A percentile compares a stretch with the other conserved stretches of the same genome.
These are phyloP conservation scores for Gavia stellata DNA, from an alignment of 2,113 vertebrate genomes.

Conservation along the genomic window DNA sequence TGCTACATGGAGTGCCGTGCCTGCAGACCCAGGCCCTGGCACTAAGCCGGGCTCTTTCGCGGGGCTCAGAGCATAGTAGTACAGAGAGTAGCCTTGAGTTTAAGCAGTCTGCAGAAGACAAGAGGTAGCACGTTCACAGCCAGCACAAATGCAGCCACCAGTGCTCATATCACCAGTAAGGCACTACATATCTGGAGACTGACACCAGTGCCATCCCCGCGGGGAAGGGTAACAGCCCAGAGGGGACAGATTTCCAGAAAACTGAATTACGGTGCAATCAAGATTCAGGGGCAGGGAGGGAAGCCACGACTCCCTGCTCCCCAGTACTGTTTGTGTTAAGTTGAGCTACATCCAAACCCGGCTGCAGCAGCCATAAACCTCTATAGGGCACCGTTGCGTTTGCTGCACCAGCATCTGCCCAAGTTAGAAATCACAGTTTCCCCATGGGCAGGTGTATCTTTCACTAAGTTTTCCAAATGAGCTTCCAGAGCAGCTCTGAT, in stretches of 20 bases:
- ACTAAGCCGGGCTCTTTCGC: not conserved
- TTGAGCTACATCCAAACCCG: not conserved
- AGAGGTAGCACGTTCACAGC: not conserved
- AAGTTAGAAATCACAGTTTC: not conserved
- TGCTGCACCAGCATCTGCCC: not conserved
- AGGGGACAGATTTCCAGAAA: not conserved
- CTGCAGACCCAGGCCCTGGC: not conserved
- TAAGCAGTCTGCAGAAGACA: not conserved
- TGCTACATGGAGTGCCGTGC: no score
- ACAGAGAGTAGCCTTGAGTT: not conserved
- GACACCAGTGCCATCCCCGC: not conserved
- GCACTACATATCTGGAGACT: not conserved
- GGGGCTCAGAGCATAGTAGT: not conserved
- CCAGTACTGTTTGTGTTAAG: not conserved
- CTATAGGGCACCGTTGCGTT: fast-evolving
- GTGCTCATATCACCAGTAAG: not conserved
- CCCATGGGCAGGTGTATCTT: not conserved
- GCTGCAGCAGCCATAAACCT: not conserved
- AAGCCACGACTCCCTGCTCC: not conserved
- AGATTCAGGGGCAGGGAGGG: not conserved
- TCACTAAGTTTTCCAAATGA: not conserved
- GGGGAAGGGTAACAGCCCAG: not conserved
- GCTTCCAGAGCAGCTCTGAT: not conserved
- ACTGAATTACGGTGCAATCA: no score
- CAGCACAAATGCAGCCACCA: not conserved